Percentiles rank a stretch among this genome's conserved stretches.
These are phyloP conservation scores for Pseudonaja textilis DNA, from an alignment of 2,113 vertebrate species.

Conservation along the genomic window DNA sequence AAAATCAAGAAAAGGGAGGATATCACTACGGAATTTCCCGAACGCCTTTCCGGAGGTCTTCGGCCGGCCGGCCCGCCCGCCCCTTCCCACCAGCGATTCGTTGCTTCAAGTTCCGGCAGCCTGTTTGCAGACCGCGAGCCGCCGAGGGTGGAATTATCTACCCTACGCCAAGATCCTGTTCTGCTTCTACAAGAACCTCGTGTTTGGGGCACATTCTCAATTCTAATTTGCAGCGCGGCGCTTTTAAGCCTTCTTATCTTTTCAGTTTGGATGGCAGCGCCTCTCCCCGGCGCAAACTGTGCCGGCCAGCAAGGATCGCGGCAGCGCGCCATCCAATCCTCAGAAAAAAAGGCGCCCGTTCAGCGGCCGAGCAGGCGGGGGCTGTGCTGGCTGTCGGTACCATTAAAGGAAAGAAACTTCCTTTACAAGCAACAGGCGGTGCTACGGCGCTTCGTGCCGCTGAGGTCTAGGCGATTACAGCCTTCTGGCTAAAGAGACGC, in stretches of 20 bases:
- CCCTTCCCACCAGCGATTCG: not conserved
- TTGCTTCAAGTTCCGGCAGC: not conserved
- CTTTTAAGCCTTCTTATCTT: not conserved
- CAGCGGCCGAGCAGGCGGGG: not conserved
- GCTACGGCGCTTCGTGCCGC: not conserved
- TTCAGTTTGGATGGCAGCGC: not conserved
- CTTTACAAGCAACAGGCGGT: not conserved
- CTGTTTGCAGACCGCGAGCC: not conserved
- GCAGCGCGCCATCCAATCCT: not conserved
- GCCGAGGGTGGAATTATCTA: not conserved
- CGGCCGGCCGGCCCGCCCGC: not conserved
- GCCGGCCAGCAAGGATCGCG: not conserved
- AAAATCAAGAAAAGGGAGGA: not conserved
- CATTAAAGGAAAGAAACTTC: not conserved
- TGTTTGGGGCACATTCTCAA: not conserved
- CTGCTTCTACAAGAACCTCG: not conserved
- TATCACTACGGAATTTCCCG: not conserved
- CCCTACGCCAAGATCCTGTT: not conserved
- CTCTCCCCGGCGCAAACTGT: not conserved
- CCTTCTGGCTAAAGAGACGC: not conserved
- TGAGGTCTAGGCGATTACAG: not conserved
- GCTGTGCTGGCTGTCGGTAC: conserved; percentile 2
- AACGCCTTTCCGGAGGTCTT: not conserved
- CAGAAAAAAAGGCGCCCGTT: not conserved
- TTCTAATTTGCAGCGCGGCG: not conserved